Conservation (phyloP, 1,140 invertebrate species). For the Scaptodrosophila lebanonensis region DNA sequence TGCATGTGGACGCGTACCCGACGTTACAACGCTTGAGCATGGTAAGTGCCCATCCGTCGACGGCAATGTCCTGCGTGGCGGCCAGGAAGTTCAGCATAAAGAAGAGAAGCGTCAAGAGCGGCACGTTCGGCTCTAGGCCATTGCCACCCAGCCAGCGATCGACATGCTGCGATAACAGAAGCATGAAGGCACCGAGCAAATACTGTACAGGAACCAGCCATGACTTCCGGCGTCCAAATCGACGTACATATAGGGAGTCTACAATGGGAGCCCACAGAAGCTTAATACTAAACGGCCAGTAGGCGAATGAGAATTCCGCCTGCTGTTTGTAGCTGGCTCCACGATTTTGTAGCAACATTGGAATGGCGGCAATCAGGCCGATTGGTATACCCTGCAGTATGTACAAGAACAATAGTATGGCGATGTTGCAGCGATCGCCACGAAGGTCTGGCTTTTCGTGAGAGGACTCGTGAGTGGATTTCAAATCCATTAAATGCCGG, state of each 20-base stretch:
- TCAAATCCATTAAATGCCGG: neutral
- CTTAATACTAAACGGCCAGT: constrained; percentile 99
- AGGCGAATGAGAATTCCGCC: constrained; percentile 98
- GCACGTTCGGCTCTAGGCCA: constrained; percentile 85
- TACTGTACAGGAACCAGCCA: constrained; percentile 97
- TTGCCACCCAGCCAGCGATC: constrained; percentile 86
- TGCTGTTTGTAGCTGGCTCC: constrained; percentile 94
- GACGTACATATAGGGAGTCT: constrained; percentile 90
- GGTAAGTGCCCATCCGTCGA: constrained; percentile 99
- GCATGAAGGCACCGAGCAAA: constrained; percentile 89
- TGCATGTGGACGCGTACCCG: constrained; percentile 99
- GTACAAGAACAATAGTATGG: constrained; percentile 93
- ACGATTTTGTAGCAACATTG: constrained; percentile 95
- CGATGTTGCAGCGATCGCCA: constrained; percentile 88
- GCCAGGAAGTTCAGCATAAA: constrained; percentile 96
- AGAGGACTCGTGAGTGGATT: neutral
- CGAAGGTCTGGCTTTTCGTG: constrained; percentile 79
- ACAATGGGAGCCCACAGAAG: constrained; percentile 98
- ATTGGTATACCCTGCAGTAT: constrained; percentile 97
- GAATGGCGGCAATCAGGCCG: constrained; percentile 94
- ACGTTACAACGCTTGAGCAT: constrained; percentile 98
- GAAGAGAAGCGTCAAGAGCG: constrained; percentile 90
- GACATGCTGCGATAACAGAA: constrained; percentile 87
- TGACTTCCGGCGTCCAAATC: constrained; percentile 95
- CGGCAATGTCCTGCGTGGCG: constrained; percentile 99